A percentile compares a stretch with the other conserved stretches of the same genome.
phyloP scores from a whole-genome alignment of 2,888 invertebrate species.

The Trichopoda pennipes region DNA sequence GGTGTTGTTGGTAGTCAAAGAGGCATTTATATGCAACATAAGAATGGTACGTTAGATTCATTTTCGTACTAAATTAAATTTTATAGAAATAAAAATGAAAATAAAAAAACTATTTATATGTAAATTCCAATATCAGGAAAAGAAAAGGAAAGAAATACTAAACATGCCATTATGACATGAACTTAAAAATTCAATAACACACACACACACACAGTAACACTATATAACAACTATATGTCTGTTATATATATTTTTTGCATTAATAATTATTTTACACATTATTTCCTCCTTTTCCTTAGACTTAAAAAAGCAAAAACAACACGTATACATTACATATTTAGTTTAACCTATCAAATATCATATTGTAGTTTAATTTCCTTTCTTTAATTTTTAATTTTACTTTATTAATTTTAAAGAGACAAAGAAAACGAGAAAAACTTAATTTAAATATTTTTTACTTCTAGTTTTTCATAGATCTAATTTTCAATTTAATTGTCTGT shows the following conservation, averaged over 20 bases:
- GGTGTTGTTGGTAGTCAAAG: slow-evolving; percentile 70
- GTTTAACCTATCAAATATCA: slow-evolving; percentile 40
- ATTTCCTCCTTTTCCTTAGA: slow-evolving; percentile 26
- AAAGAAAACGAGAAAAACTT: slow-evolving; percentile 20
- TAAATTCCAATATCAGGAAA: slow-evolving; percentile 26
- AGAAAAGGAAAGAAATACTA: slow-evolving; percentile 22
- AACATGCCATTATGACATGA: slow-evolving; percentile 61
- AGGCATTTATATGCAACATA: slow-evolving; percentile 73
- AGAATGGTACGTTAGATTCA: slow-evolving; percentile 80
- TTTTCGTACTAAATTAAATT: slow-evolving; percentile 75
- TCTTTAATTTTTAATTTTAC: slow-evolving; percentile 23
- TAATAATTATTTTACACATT: slow-evolving; percentile 27
- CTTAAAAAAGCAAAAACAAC: slow-evolving; percentile 29
- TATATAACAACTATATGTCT: slow-evolving; percentile 55
- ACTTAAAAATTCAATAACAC: slow-evolving; percentile 34
- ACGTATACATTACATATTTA: slow-evolving; percentile 35
- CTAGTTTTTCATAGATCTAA: slow-evolving; percentile 62
- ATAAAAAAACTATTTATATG: slow-evolving; percentile 65
- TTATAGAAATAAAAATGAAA: slow-evolving; percentile 56
- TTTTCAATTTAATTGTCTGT: slow-evolving; percentile 63
- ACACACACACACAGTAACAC: slow-evolving; percentile 20
- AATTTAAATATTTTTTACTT: slow-evolving; percentile 51
- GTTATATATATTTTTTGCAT: slow-evolving; percentile 23
- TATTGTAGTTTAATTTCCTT: slow-evolving; percentile 58
- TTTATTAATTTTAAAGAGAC: slow-evolving; percentile 35